Evolutionary conservation across 2,113 vertebrate genomes (phyloP).

Genomic region (Boulengeromyrus knoepffleri): DNA sequence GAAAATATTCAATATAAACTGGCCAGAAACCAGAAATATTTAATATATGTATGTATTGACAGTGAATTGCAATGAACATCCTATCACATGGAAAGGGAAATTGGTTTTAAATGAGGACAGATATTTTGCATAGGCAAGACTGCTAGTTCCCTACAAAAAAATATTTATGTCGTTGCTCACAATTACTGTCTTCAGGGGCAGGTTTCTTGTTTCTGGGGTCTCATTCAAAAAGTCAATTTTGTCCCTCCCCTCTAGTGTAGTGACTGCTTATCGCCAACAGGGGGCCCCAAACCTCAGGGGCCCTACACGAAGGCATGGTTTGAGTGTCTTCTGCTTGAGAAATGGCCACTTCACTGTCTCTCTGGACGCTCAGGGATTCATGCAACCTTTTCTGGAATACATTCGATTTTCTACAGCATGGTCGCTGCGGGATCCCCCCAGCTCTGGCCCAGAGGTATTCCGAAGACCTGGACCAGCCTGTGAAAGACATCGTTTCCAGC

Average conservation of each 20-base stretch:
- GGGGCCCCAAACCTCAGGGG: background rate
- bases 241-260: background rate
- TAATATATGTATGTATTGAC: background rate
- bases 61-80: background rate
- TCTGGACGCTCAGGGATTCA: background rate
- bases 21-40: background rate
- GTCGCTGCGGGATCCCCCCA: slow-evolving; percentile 73
- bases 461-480: slow-evolving; percentile 63
- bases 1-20: background rate
- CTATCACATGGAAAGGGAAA: background rate
- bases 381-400: background rate
- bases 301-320: background rate
- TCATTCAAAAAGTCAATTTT: background rate
- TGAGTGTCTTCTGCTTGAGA: background rate
- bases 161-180: background rate
- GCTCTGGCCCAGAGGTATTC: slow-evolving; percentile 73
- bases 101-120: background rate
- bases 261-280: background rate
- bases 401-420: slow-evolving; percentile 50
- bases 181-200: background rate
- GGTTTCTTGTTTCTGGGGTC: background rate
- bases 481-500: slow-evolving; percentile 62
- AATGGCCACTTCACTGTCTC: background rate
- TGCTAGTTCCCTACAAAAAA: background rate
- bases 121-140: background rate